Conservation (phyloP, 2,888 invertebrate species). For the Xestia rhomboidea region DNA sequence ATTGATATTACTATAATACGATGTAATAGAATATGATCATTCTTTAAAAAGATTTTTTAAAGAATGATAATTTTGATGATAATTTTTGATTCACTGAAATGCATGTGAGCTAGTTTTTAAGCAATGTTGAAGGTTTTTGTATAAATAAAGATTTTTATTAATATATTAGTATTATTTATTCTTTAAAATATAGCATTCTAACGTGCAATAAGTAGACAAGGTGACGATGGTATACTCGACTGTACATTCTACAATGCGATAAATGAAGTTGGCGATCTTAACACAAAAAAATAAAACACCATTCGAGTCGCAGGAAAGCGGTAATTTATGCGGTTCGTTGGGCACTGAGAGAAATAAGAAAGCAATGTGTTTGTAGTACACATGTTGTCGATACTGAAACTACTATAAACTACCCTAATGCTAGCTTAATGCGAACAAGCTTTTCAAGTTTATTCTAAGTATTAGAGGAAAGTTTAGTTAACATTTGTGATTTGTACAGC, state of each 20-base stretch:
- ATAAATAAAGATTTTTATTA: no score
- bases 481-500: not conserved
- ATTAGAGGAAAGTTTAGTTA: not conserved
- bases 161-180: no score
- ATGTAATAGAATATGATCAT: not conserved
- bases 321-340: conserved; percentile 83
- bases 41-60: no score
- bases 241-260: conserved; percentile 73
- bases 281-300: conserved; percentile 75
- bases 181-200: not conserved
- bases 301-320: conserved; percentile 78
- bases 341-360: conserved; percentile 78
- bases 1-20: not conserved
- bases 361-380: conserved; percentile 68
- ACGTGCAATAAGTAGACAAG: not conserved
- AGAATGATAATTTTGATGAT: no score
- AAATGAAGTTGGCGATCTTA: conserved; percentile 78
- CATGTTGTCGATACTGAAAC: conserved; percentile 66
- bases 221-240: not conserved
- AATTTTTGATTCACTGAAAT: no score
- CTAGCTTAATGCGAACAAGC: conserved; percentile 11
- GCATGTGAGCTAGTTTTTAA: no score
- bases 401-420: conserved; percentile 22
- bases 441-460: not conserved
- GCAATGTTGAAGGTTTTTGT: no score